Base-by-base conservation (phyloP, 2,113 vertebrate genomes). In the Chloroceryle aenea region DNA sequence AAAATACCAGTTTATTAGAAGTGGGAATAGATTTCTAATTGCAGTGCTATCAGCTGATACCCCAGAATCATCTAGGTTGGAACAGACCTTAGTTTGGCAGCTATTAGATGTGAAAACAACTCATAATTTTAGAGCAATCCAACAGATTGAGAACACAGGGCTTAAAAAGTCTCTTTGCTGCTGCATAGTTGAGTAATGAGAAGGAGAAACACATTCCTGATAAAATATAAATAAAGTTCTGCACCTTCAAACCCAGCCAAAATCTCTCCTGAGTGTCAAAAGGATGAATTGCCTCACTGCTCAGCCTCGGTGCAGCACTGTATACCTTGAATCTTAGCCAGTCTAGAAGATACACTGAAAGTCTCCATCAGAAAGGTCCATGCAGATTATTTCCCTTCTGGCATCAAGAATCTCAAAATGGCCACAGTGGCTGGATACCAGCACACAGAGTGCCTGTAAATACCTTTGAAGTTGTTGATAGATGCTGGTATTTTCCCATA, bases 201-300 rank as follows among this genome's bases (percentile, higher is more conserved):
- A 78, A 72, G 56, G 19, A 92, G 69, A 95, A 94, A 69, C 56
- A 26, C 0, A 0, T 61, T 62, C 25, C 62, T 29, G 14, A 55
- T 93, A 69, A 94, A 93, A 89, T 66, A 93, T 56, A 94, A 93
- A 96, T 76, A 5, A 89, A 55, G 71, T 87, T 78, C 40, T 92
- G 61, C 19, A 81, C 67, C 68, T 74, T 92, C 94, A 95, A 94
- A 89, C 2, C 2, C 67, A 77, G 53, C 25, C 1, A 3, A 77
- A 90, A 85, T 62, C 77, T 87, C 74, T 82, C 26, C 63, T 66
- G 89, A 85, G n/a, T 69, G 74, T 87, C 87, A 69, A 56, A 85
- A 1, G 26, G 87, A 92, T 89, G 67, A 73, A 91, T 80, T 82
- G 50, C 47, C 81, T 94, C 66, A 7, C 27, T 73, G 27, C 50